Percentiles rank a stretch among this genome's conserved stretches.
These are phyloP conservation scores for Protomyctophum bolini DNA, from an alignment of 2,113 vertebrate genomes.

Conservation along the genomic window DNA sequence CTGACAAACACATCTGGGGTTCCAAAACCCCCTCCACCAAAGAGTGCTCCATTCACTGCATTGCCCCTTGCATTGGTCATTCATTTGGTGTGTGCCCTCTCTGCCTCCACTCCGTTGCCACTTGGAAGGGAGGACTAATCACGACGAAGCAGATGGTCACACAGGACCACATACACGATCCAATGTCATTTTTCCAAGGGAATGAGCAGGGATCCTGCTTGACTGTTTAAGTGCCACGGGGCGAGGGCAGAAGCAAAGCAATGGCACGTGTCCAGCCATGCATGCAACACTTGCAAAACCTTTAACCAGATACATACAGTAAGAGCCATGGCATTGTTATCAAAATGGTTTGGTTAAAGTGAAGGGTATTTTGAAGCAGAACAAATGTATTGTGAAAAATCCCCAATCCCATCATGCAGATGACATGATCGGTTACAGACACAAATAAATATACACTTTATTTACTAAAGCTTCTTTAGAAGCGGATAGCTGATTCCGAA, in stretches of 20 bases:
- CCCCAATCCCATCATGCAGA: too few relatives aligned
- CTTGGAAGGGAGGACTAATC: constrained; percentile 62
- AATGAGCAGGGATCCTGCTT: constrained; percentile 50
- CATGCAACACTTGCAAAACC: background rate
- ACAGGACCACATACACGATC: constrained; percentile 57
- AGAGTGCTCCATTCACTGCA: constrained; percentile 18
- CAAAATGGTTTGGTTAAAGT: too few relatives aligned
- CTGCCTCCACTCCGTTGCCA: constrained; percentile 42
- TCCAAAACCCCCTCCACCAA: background rate
- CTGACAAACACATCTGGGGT: background rate
- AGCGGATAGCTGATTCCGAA: too few relatives aligned
- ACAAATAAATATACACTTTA: too few relatives aligned
- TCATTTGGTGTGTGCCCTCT: constrained; percentile 9
- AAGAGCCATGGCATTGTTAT: too few relatives aligned
- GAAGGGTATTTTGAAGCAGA: too few relatives aligned
- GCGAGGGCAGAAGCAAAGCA: background rate
- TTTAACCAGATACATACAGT: too few relatives aligned
- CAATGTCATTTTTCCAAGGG: constrained; percentile 57
- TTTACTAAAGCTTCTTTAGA: too few relatives aligned
- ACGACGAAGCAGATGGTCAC: constrained; percentile 71
- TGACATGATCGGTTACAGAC: too few relatives aligned
- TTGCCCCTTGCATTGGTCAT: constrained; percentile 11
- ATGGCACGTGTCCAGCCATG: background rate
- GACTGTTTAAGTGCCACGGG: constrained; percentile 46
- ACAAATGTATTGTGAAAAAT: too few relatives aligned